A percentile compares a stretch with the other conserved stretches of the same genome.
These are phyloP conservation scores for Drosophila hydei DNA, from an alignment of 1,140 invertebrate genomes.

Conservation along the genomic window DNA sequence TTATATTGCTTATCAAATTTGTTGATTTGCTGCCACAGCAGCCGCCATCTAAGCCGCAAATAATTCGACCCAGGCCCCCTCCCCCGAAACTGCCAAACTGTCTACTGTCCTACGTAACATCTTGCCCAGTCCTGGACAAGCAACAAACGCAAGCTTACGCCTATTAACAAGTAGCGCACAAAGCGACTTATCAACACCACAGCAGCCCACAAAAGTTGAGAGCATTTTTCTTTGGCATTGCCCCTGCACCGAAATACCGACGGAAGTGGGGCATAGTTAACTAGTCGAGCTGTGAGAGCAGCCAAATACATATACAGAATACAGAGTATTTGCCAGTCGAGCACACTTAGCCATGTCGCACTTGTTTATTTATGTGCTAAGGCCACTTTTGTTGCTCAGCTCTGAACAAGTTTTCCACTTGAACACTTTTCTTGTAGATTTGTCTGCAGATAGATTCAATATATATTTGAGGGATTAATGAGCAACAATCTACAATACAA, in stretches of 20 bases:
- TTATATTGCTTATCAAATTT: slow-evolving; percentile 82
- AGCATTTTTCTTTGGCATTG: slow-evolving; percentile 29
- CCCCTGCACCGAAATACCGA: neutral
- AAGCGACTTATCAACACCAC: slow-evolving; percentile 79
- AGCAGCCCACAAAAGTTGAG: slow-evolving; percentile 67
- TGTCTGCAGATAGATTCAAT: slow-evolving; percentile 70
- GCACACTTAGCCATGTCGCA: neutral
- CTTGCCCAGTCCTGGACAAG: slow-evolving; percentile 42
- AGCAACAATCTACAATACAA: slow-evolving; percentile 75
- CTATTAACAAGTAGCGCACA: slow-evolving; percentile 75
- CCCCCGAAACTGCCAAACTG: neutral
- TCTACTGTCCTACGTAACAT: neutral
- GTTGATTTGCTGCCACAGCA: slow-evolving; percentile 76
- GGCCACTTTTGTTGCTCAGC: slow-evolving; percentile 26
- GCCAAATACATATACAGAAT: neutral
- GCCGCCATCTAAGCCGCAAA: slow-evolving; percentile 70
- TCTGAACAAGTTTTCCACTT: slow-evolving; percentile 72
- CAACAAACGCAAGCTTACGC: slow-evolving; percentile 40
- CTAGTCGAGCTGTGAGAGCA: neutral
- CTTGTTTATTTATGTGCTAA: slow-evolving; percentile 36
- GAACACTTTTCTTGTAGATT: slow-evolving; percentile 77
- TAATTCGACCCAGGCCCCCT: slow-evolving; percentile 51
- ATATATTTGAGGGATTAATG: slow-evolving; percentile 76
- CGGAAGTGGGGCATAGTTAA: neutral
- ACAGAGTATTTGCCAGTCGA: slow-evolving; percentile 19